These are phyloP conservation scores for Alsophila aescularia DNA, from an alignment of 2,888 invertebrate species.

Conservation along the genomic window DNA sequence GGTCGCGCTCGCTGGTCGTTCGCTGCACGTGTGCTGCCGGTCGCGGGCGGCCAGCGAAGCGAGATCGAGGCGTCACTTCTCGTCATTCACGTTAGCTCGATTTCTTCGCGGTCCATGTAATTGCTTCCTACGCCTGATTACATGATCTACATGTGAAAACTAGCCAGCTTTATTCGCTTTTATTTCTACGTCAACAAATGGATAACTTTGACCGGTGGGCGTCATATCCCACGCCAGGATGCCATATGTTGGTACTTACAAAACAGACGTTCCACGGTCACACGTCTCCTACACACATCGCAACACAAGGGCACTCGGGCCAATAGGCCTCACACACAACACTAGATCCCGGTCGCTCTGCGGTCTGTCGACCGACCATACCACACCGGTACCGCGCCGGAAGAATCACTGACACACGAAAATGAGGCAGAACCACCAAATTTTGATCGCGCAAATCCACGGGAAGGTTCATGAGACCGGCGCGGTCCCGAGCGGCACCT, in stretches of 20 bases:
- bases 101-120: constrained; percentile 60
- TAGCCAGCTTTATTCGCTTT: constrained; percentile 47
- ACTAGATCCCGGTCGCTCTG: constrained; percentile 51
- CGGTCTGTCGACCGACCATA: constrained; percentile 56
- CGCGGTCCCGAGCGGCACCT: constrained; percentile 86
- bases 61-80: constrained; percentile 66
- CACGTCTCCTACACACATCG: constrained; percentile 78
- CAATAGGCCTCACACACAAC: constrained; percentile 76
- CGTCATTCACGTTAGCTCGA: constrained; percentile 70
- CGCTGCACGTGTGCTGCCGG: constrained; percentile 68
- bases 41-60: constrained; percentile 56
- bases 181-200: constrained; percentile 39
- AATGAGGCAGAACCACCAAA: constrained; percentile 78
- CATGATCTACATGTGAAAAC: constrained; percentile 51
- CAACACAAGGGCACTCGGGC: constrained; percentile 79
- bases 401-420: constrained; percentile 76
- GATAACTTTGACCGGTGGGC: constrained; percentile 49
- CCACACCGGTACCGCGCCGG: constrained; percentile 76
- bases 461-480: constrained; percentile 84
- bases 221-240: constrained; percentile 58
- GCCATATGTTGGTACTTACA: constrained; percentile 73
- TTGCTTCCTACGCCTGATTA: constrained; percentile 56
- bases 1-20: constrained; percentile 42
- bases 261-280: constrained; percentile 78
- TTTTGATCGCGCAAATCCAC: constrained; percentile 85